Evolutionary conservation across 2,888 invertebrate genomes (phyloP), one percentile per base, ranked within the genome.

Genomic region (Eubasilissa splendida): DNA sequence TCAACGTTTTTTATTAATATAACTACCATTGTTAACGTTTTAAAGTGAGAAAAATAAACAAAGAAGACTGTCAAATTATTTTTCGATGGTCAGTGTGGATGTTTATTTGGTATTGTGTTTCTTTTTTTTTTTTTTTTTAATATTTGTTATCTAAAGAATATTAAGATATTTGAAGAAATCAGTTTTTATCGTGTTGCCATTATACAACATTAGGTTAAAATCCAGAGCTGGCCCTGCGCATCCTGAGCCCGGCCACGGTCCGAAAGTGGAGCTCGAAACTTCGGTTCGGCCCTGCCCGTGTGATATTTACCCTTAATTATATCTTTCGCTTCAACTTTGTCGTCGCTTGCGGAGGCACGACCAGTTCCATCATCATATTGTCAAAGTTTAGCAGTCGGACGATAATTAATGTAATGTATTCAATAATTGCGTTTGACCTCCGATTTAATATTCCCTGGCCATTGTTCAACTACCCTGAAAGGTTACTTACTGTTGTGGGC

Each of bases 261-360:
- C 71, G 81, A 68, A 73, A 82, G 66, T 60, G 76, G 73, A 14
- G 68, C 68, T 59, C 56, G 68, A 68, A 68, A 68, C 68, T 68
- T 68, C 68, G 14, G 68, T 14, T 50, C 14, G 22, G 50, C 42
- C 65, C 54, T 63, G 14, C n/a, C 71, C 11, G 71, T 71, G 71
- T 71, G 71, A 71, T 56, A 71, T 56, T 71, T 56, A 71, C 71
- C 71, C 71, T 68, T 68, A 68, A 68, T 68, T 68, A 68, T 68
- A 68, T 68, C 68, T 68, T 31, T 53, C 11, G 56, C 50, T 4
- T 70, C 66, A 77, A 77, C 58, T 77, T 70, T 68, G 31, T 58
- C 66, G n/a, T 68, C 68, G 68, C 68, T 68, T 68, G 50, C 52
- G 14, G 50, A n/a, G 56, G 14, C 71, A 12, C 53, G 54, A 33